These are phyloP conservation scores for Agapornis canus DNA, from an alignment of 2,797 vertebrate genomes.

Conservation along the genomic window DNA sequence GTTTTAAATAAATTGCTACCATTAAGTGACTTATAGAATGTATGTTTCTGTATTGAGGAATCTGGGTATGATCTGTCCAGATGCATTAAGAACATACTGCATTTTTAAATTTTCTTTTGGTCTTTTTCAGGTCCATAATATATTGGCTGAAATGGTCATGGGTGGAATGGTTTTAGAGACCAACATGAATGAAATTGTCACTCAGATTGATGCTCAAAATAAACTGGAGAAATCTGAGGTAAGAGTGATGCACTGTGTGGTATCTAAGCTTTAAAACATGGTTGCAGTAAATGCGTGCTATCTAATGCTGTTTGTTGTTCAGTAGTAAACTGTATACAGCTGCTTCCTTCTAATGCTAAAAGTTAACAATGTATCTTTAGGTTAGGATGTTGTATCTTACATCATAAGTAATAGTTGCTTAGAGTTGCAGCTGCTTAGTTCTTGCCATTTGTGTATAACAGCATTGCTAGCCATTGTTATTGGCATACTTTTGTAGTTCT, in stretches of 20 bases:
- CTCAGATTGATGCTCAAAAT: slow-evolving; percentile 95
- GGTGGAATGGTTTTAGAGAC: slow-evolving; percentile 99
- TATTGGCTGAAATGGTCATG: slow-evolving; percentile 99
- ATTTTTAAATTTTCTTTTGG: background rate
- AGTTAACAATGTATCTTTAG: background rate
- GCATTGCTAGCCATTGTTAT: background rate
- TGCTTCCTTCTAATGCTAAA: slow-evolving; percentile 32
- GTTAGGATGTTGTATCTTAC: background rate
- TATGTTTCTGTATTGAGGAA: background rate
- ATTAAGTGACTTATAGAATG: background rate
- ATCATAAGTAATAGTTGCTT: background rate
- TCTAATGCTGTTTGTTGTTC: slow-evolving; percentile 30
- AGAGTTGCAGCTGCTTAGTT: background rate
- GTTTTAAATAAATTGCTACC: background rate
- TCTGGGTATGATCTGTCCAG: background rate
- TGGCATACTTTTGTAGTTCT: background rate
- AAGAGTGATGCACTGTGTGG: slow-evolving; percentile 65
- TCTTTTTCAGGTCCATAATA: slow-evolving; percentile 91
- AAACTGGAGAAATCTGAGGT: slow-evolving; percentile 99
- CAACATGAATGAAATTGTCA: slow-evolving; percentile 99
- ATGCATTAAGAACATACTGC: background rate
- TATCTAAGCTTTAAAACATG: background rate
- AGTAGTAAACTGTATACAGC: background rate
- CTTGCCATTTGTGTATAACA: background rate
- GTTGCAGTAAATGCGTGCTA: slow-evolving; percentile 23